Evolutionary conservation across 1,140 invertebrate species (phyloP), one percentile per base, ranked within the genome.

Genomic region (Mylabris phalerata): DNA sequence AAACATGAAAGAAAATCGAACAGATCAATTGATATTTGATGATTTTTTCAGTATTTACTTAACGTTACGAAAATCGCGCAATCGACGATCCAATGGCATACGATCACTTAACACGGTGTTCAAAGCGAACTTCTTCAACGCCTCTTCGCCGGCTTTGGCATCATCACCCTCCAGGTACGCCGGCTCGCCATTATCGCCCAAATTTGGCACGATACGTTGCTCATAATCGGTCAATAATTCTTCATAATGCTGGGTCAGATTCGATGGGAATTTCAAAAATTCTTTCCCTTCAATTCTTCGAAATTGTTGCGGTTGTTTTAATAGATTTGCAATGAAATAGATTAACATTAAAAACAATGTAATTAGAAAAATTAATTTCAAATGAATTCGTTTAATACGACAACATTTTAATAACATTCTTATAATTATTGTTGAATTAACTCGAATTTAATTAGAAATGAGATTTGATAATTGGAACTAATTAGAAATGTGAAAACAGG

Each of bases 21-120:
- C 41, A 38, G 45, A n/a, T 45, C 45, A 24, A 32, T 40, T 24
- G 13, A 25, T 9, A 32, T 5, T 32, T 32, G 4, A 5, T 4
- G 2, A 32, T 41, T 26, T 47, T 24, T 3, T 26, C 11, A 41
- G n/a, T 27, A 11, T 24, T 54, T 66, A 70, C 66, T 65, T 63
- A 40, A 57, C 62, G 59, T 72, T 68, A 46, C 71, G 64, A 43
- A 66, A 69, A 52, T 73, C 71, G 52, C 67, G 61, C 43, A 75
- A 52, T 57, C 82, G 84, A 59, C 92, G 77, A 72, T 88, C 87
- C 48, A 89, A 80, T 6, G 87, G 80, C 62, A 94, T 86, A 75
- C 86, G 84, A 72, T 93, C 86, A 71, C 89, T 92, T 3, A 90
- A 77, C 62, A 90, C 77, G 49, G 90, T 82, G 75, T 94, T 93